Base-by-base conservation (phyloP, 92 coral and sea anemone genomes). In the Umimayanthus chanpuru region DNA sequence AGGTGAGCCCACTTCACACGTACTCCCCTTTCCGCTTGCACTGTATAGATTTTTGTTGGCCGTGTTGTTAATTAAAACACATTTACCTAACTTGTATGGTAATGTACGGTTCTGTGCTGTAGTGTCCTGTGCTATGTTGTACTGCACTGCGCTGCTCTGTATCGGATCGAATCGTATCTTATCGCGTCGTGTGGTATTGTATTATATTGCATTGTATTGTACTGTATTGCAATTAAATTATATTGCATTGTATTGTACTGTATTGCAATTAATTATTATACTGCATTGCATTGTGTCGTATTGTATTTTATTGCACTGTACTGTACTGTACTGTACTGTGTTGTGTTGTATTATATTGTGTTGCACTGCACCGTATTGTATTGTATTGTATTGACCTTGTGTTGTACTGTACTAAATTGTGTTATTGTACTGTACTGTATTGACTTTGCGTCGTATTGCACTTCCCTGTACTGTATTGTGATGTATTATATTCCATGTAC, bases 1-100 rank as follows among this genome's bases (percentile, higher is more conserved):
- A 97, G 81, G 99, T 96, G 74, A 81, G 73, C 40, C n/a, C 15
- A 29, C 26, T 75, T 18, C 53, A 61, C 9, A 18, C 68, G 5
- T 23, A 23, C 8, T 64, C 10, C 43, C 28, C 73, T 41, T 40
- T 43, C 66, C 41, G 5, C 30, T 40, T 26, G 6, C 79, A n/a
- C 25, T 36, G 64, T 39, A 23, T n/a, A n/a, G 2, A 40, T 36
- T 85, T 23, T 29, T 73, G 47, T 75, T 25, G 58, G 58, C 16
- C n/a, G 29, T 23, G 61, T 58, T 44, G 26, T 49, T 50, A 56
- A n/a, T 12, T 12, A 58, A 29, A 12, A 44, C 29, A 21, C 77
- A 30, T 18, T 86, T 20, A 18, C 30, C 30, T 0, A 53, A 9
- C 12, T 12, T 53, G 58, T 53, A 53, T 12, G 12, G 58, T 53